These are phyloP conservation scores for Panzeria rudis DNA, from an alignment of 2,888 invertebrate genomes.

Conservation along the genomic window DNA sequence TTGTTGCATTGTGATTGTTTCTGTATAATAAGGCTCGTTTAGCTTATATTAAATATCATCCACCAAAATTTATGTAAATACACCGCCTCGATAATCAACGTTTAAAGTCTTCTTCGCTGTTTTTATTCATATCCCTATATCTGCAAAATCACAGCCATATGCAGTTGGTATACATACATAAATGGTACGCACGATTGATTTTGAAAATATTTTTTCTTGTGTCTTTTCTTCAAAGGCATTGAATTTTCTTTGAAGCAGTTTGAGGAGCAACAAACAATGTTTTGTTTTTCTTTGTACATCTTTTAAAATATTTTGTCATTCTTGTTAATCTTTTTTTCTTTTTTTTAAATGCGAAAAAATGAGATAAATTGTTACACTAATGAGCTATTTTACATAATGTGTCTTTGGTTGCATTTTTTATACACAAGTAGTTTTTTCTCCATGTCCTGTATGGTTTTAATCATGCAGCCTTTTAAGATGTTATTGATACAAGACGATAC, in stretches of 20 bases:
- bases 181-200: constrained; percentile 70
- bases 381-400: constrained; percentile 72
- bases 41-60: constrained; percentile 61
- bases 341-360: constrained; percentile 14
- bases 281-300: constrained; percentile 12
- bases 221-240: constrained; percentile 33
- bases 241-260: constrained; percentile 25
- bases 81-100: constrained; percentile 66
- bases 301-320: constrained; percentile 67
- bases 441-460: constrained; percentile 1
- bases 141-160: constrained; percentile 17
- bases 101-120: constrained; percentile 54
- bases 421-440: not conserved
- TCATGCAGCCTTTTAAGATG: constrained; percentile 39
- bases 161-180: not conserved
- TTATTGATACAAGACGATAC: constrained; percentile 48
- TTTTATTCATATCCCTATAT: constrained; percentile 30
- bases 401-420: constrained; percentile 38
- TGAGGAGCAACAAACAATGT: not conserved
- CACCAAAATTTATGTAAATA: constrained; percentile 46
- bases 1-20: constrained; percentile 61
- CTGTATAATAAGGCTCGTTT: constrained; percentile 70
- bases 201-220: constrained; percentile 46
- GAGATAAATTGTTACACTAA: constrained; percentile 72
- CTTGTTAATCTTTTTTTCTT: constrained; percentile 13